Percentiles rank a stretch among this genome's conserved stretches.
These are phyloP conservation scores for Metaphire vulgaris DNA, from an alignment of 1,140 invertebrate genomes.

Conservation along the genomic window DNA sequence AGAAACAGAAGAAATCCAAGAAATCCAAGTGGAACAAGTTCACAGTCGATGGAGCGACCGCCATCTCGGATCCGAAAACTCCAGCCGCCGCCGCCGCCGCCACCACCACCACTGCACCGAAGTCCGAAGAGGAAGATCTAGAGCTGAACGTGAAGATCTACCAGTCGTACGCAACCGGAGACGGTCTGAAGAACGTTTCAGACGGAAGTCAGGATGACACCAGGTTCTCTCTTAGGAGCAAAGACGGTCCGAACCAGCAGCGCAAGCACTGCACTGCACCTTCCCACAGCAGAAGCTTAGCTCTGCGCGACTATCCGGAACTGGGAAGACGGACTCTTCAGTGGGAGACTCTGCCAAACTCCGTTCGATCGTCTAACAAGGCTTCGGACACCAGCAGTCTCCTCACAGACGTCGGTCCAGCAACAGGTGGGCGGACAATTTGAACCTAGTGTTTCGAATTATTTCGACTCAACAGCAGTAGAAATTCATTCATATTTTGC, in stretches of 20 bases:
- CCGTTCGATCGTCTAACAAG: not conserved
- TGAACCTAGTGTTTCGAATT: not conserved
- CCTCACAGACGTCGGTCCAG: not conserved
- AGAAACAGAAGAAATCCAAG: not conserved
- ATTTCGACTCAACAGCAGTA: not conserved
- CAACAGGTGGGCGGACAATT: not conserved
- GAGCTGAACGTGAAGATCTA: not conserved
- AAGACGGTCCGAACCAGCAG: not conserved
- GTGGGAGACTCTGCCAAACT: not conserved
- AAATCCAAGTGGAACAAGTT: not conserved
- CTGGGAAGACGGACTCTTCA: not conserved
- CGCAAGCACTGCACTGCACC: not conserved
- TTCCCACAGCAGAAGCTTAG: not conserved
- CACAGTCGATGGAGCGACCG: not conserved
- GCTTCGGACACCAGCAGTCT: not conserved
- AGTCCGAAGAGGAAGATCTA: not conserved
- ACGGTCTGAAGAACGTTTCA: not conserved
- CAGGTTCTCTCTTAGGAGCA: not conserved
- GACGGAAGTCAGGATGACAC: not conserved
- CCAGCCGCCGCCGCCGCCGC: not conserved
- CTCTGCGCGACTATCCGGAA: not conserved
- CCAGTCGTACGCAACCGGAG: not conserved
- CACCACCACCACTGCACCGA: not conserved
- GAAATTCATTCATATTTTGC: not conserved
- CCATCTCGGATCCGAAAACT: too few relatives aligned